These are phyloP conservation scores for Stercorarius parasiticus DNA, from an alignment of 2,113 vertebrate genomes.

Conservation along the genomic window DNA sequence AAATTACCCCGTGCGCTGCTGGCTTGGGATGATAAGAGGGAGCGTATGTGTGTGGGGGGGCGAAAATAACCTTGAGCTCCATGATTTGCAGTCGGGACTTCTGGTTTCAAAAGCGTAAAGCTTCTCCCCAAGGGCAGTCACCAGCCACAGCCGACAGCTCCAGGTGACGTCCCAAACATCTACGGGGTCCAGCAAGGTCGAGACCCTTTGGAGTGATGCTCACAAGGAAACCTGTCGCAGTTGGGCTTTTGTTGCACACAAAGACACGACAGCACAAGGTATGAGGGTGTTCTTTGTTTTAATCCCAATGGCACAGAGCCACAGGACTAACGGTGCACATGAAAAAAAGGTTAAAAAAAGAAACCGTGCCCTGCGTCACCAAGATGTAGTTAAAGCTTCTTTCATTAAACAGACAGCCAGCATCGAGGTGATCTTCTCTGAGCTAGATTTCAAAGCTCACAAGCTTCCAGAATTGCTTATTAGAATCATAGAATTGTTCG, in stretches of 20 bases:
- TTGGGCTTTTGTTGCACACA: not conserved
- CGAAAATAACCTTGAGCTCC: not conserved
- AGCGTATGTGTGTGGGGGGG: not conserved
- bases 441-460: not conserved
- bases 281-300: not conserved
- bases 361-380: not conserved
- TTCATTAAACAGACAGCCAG: not conserved
- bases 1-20: fast-evolving
- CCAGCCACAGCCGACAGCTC: not conserved
- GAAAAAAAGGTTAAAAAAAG: not conserved
- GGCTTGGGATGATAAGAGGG: not conserved
- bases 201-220: not conserved
- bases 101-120: not conserved
- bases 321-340: not conserved
- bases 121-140: not conserved
- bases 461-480: not conserved
- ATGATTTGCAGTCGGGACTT: not conserved
- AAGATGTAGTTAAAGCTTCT: not conserved
- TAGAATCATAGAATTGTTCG: too few species aligned
- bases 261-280: not conserved
- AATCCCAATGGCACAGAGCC: not conserved
- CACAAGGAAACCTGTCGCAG: not conserved
- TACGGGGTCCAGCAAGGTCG: not conserved
- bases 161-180: fast-evolving
- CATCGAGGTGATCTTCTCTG: not conserved